phyloP scores from a whole-genome alignment of 2,888 invertebrate genomes.

The Hyppa rectilinea region DNA sequence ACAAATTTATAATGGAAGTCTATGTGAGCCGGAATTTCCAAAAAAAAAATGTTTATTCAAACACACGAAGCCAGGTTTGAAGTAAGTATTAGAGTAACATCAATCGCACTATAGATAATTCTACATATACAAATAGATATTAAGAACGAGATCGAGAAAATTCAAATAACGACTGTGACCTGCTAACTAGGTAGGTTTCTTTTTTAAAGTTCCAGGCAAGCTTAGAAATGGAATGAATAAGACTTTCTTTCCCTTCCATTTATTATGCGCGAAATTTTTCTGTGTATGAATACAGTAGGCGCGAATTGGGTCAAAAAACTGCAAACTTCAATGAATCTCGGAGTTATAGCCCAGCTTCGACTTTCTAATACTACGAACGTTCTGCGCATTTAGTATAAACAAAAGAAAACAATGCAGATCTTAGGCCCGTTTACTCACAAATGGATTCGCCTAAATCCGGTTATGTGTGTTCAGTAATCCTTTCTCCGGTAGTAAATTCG shows the following conservation, averaged over 20 bases:
- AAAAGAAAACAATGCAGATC: slow-evolving; percentile 55
- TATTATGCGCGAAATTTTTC: too few species aligned
- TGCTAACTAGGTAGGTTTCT: not conserved
- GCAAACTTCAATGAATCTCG: not conserved
- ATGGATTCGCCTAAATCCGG: slow-evolving; percentile 58
- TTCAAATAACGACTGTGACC: too few species aligned
- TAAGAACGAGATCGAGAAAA: too few species aligned
- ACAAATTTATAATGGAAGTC: not conserved
- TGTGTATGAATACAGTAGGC: too few species aligned
- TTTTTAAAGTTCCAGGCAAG: not conserved
- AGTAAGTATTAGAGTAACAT: too few species aligned
- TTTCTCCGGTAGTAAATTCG: slow-evolving; percentile 56
- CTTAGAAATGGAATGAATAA: not conserved
- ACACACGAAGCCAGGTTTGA: too few species aligned
- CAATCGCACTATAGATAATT: too few species aligned
- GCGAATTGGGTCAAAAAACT: slow-evolving; percentile 8
- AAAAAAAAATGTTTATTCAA: too few species aligned
- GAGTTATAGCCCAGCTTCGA: slow-evolving; percentile 4
- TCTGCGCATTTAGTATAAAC: slow-evolving; percentile 26
- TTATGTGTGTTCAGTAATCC: slow-evolving; percentile 64
- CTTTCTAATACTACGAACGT: slow-evolving; percentile 9
- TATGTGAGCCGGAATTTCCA: too few species aligned
- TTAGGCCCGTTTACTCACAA: slow-evolving; percentile 42
- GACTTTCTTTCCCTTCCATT: slow-evolving; percentile 6
- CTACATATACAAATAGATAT: too few species aligned